A percentile compares a stretch with the other conserved stretches of the same genome.
Evolutionary conservation across 2,797 vertebrate genomes (phyloP).

Genomic region (Loris lydekkerianus): DNA sequence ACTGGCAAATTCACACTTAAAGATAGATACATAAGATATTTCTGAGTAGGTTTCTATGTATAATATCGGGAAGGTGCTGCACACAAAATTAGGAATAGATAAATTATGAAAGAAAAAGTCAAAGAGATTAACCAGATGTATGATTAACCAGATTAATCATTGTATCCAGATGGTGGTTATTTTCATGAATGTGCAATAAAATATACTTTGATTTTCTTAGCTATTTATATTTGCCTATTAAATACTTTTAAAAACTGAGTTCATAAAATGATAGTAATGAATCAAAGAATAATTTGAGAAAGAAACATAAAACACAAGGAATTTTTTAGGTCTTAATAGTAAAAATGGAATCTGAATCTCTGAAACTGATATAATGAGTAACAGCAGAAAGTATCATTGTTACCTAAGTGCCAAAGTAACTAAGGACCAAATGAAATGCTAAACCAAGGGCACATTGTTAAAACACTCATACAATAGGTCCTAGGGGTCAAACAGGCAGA

Average conservation of each 20-base stretch:
- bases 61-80: not conserved
- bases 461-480: not conserved
- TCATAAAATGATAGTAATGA: not conserved
- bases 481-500: not conserved
- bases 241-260: not conserved
- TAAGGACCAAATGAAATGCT: constrained; percentile 31
- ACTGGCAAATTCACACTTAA: not conserved
- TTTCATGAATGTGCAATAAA: constrained; percentile 37
- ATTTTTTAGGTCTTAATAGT: not conserved
- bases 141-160: not conserved
- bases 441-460: not conserved
- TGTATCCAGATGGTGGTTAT: not conserved
- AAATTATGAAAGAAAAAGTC: constrained; percentile 12
- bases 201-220: not conserved
- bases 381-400: not conserved
- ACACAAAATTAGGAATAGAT: not conserved
- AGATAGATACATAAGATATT: not conserved
- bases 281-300: not conserved
- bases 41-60: not conserved
- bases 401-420: not conserved
- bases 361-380: constrained; percentile 33
- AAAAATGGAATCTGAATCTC: constrained; percentile 33
- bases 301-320: not conserved
- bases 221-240: not conserved
- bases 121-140: not conserved